Evolutionary conservation across 1,140 invertebrate genomes (phyloP), one percentile per base, ranked within the genome.

Genomic region (Sitophilus oryzae): DNA sequence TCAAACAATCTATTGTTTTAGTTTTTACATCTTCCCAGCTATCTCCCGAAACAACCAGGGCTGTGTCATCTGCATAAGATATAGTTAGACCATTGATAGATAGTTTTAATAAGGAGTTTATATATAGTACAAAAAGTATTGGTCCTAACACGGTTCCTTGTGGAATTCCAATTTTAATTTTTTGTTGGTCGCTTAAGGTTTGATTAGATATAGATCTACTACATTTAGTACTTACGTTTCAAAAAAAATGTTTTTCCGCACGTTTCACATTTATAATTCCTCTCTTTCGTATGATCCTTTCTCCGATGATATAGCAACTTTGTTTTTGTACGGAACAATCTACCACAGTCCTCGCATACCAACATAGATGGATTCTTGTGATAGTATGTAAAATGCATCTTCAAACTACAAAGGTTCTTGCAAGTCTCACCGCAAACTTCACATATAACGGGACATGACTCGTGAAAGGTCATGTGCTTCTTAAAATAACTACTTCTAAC

Each of bases 171-270:
- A n/a, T n/a, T n/a, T n/a, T n/a, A n/a, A n/a, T n/a, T n/a, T n/a
- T n/a, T n/a, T n/a, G n/a, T n/a, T n/a, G n/a, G n/a, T n/a, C n/a
- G n/a, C n/a, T 5, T 40, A 40, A 40, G 37, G 15, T 11, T 9
- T 10, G 37, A 14, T 40, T 18, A 10, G 5, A 30, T 30, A 30
- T 30, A 30, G 5, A 30, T 30, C 5, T 30, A 30, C 25, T 30
- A 30, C 25, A n/a, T n/a, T n/a, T 30, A 30, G 16, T 38, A 37
- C 45, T 63, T 57, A 48, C 56, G 30, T 22, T 53, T 55, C 15
- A 56, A 48, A 45, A 61, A 66, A 48, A 66, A 66, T 9, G 45
- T 35, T 51, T 66, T 66, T 2, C 63, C 60, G 41, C 63, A 62
- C 20, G 60, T 60, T 48, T 62, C 51, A 42, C 63, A 65, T 52